phyloP scores from a whole-genome alignment of 1,140 invertebrate species.

The Apocrypta bakeri region DNA sequence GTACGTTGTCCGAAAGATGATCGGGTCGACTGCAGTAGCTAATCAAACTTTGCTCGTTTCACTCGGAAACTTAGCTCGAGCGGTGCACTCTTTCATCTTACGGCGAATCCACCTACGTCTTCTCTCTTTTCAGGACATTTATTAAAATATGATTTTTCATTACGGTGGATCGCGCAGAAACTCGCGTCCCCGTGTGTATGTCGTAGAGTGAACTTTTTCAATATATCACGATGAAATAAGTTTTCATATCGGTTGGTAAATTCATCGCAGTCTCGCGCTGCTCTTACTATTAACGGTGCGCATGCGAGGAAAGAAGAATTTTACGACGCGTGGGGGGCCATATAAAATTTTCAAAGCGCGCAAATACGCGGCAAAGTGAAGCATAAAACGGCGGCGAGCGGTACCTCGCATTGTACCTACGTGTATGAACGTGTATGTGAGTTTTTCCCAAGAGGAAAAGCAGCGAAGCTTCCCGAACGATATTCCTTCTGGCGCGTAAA shows the following conservation, averaged over 20 bases:
- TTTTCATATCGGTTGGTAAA: background rate
- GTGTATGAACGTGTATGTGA: no score
- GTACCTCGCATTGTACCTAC: no score
- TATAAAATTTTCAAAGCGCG: background rate
- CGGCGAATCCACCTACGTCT: no score
- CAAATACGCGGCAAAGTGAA: background rate
- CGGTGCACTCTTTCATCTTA: no score
- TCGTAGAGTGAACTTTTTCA: conserved; percentile 4
- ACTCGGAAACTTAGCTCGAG: background rate
- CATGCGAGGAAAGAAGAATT: background rate
- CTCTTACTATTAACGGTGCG: background rate
- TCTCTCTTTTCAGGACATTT: background rate
- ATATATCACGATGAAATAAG: background rate
- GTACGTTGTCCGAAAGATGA: background rate
- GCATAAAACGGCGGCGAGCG: background rate
- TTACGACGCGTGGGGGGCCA: background rate
- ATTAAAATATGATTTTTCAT: background rate
- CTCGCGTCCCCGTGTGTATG: background rate
- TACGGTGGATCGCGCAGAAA: background rate
- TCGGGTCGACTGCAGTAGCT: background rate
- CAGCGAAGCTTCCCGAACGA: no score
- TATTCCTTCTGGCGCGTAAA: no score
- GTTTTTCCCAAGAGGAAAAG: no score
- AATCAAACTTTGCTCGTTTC: conserved; percentile 21
- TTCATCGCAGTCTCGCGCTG: background rate